These are phyloP conservation scores for Oscheius onirici DNA, from an alignment of 2,888 invertebrate species.

Conservation along the genomic window DNA sequence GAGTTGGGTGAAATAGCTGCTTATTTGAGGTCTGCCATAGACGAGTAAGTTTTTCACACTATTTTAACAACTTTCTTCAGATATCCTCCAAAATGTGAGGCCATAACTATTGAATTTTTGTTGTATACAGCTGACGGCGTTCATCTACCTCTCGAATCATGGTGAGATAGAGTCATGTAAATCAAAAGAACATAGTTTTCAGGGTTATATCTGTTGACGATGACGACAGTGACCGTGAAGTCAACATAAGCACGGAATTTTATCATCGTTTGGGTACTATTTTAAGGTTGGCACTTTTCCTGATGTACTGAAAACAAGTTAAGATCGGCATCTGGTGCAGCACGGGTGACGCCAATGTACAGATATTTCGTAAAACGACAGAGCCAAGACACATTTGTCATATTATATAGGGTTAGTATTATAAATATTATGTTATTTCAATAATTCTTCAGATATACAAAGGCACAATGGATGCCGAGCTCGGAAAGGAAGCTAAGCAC, in stretches of 20 bases:
- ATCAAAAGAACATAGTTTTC: neutral
- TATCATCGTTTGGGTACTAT: slow-evolving; percentile 35
- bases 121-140: slow-evolving; percentile 44
- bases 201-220: slow-evolving; percentile 26
- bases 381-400: slow-evolving; percentile 42
- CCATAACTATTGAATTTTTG: slow-evolving; percentile 40
- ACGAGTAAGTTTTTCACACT: slow-evolving; percentile 14
- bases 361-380: slow-evolving; percentile 46
- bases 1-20: slow-evolving; percentile 45
- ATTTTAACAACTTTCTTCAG: slow-evolving; percentile 19
- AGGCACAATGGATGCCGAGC: slow-evolving; percentile 11
- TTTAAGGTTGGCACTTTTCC: slow-evolving; percentile 8
- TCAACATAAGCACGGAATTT: slow-evolving; percentile 16
- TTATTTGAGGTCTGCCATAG: slow-evolving; percentile 32
- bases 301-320: neutral
- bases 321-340: slow-evolving; percentile 30
- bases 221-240: neutral
- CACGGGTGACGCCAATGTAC: slow-evolving; percentile 42
- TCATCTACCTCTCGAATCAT: slow-evolving; percentile 41
- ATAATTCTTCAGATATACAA: slow-evolving; percentile 20
- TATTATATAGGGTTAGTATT: slow-evolving; percentile 38
- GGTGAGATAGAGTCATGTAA: slow-evolving; percentile 15
- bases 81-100: slow-evolving; percentile 36
- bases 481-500: slow-evolving; percentile 18
- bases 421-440: neutral